phyloP scores from a whole-genome alignment of 2,888 invertebrate species.

The Rotaria sp. region DNA sequence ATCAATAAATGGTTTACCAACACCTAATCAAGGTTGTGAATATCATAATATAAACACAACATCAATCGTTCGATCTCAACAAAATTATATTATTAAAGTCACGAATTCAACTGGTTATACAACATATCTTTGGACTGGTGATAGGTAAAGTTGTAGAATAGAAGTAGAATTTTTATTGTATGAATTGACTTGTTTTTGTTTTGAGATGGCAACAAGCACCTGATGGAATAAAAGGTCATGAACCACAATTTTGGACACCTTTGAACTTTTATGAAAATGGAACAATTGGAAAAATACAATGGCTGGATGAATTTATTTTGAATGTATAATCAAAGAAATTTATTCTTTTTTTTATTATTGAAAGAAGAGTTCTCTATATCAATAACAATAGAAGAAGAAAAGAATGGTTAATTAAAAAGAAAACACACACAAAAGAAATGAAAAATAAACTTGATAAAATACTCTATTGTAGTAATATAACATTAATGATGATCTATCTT shows the following conservation, averaged over 20 bases:
- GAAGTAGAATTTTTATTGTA: background rate
- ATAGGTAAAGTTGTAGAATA: background rate
- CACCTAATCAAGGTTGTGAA: constrained; percentile 27
- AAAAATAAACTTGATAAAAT: too few species aligned
- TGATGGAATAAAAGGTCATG: constrained; percentile 11
- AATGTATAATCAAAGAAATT: background rate
- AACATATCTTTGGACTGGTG: constrained; percentile 10
- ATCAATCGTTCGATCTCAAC: constrained; percentile 6
- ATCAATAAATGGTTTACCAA: background rate
- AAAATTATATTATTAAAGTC: constrained; percentile 22
- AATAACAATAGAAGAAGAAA: too few species aligned
- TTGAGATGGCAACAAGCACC: constrained; percentile 23
- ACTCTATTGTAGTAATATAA: too few species aligned
- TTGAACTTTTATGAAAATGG: background rate
- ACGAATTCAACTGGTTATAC: constrained; percentile 17
- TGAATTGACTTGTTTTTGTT: background rate
- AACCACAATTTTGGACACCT: constrained; percentile 4
- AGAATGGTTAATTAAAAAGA: too few species aligned
- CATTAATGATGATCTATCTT: too few species aligned
- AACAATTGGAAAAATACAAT: background rate
- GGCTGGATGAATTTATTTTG: constrained; percentile 7
- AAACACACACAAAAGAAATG: too few species aligned
- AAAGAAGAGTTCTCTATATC: too few species aligned
- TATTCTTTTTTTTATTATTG: too few species aligned
- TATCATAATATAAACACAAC: constrained; percentile 12